Evolutionary conservation across 2,113 vertebrate genomes (phyloP).

Genomic region (Thamnaconus septentrionalis): DNA sequence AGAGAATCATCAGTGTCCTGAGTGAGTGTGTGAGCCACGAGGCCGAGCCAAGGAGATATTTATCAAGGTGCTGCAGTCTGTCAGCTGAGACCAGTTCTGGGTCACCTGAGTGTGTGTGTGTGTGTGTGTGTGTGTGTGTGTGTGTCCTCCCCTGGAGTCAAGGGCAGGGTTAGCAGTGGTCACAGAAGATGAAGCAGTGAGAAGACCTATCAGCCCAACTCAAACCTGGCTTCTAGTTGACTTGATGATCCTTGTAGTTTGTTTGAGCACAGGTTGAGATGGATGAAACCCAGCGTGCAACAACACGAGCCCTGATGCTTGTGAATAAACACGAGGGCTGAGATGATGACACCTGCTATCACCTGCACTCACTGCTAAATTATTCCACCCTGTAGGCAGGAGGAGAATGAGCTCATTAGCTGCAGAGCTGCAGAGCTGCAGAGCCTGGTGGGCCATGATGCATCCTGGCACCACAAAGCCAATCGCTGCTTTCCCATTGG

Average conservation of each 20-base stretch:
- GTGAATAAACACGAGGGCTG: no score
- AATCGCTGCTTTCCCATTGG: no score
- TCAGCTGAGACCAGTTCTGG: constrained; percentile 8
- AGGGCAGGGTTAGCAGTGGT: background rate
- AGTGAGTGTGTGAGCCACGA: constrained; percentile 6
- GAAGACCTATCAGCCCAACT: no score
- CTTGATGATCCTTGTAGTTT: no score
- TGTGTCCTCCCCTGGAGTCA: background rate
- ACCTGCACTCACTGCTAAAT: constrained; percentile 17
- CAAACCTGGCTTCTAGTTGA: no score
- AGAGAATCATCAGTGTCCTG: constrained; percentile 37
- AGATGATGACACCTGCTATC: constrained; percentile 1
- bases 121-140: background rate
- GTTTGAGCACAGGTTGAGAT: no score
- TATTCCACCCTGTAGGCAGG: constrained; percentile 30
- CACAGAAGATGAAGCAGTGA: no score
- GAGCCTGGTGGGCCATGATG: no score
- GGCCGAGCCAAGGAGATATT: constrained; percentile 1
- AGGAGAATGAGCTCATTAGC: constrained; percentile 36
- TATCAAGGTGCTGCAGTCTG: constrained; percentile 36
- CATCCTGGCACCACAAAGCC: no score
- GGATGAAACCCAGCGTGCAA: no score
- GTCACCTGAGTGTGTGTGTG: background rate
- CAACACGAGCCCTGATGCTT: no score
- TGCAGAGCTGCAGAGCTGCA: no score